A percentile compares a stretch with the other conserved stretches of the same genome.
Conservation (phyloP, 2,797 vertebrate species). For the Pagetopsis macropterus region DNA sequence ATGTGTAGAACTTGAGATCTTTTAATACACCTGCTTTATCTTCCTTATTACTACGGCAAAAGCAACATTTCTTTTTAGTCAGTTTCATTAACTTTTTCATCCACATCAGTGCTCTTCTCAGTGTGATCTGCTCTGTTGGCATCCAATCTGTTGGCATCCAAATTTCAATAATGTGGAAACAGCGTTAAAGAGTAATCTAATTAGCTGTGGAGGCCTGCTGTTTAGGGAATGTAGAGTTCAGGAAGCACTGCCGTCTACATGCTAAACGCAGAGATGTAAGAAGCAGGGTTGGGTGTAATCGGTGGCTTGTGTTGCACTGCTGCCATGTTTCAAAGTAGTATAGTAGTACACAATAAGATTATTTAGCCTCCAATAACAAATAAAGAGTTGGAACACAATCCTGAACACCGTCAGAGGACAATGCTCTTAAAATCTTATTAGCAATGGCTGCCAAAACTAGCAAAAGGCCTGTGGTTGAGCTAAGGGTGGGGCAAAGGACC, state of each 20-base stretch:
- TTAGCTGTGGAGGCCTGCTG: neutral
- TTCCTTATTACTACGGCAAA: too few relatives aligned
- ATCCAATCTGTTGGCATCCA: neutral
- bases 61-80: too few relatives aligned
- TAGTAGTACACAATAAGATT: constrained; percentile 12
- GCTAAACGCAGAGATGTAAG: constrained; percentile 4
- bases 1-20: too few relatives aligned
- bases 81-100: neutral
- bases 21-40: too few relatives aligned
- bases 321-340: constrained; percentile 25
- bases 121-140: neutral
- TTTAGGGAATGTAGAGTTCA: neutral
- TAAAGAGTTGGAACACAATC: constrained; percentile 23
- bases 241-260: neutral
- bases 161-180: neutral
- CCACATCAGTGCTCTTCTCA: neutral
- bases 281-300: neutral
- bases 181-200: neutral
- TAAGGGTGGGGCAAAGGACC: constrained; percentile 29
- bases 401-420: constrained; percentile 38
- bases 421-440: constrained; percentile 58
- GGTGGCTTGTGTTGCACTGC: constrained; percentile 9
- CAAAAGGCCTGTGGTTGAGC: constrained; percentile 23
- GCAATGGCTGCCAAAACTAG: constrained; percentile 38
- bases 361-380: constrained; percentile 43